Percentiles rank a stretch among this genome's conserved stretches.
Evolutionary conservation across 2,797 vertebrate genomes (phyloP).

Genomic region (Australoheros facetus): DNA sequence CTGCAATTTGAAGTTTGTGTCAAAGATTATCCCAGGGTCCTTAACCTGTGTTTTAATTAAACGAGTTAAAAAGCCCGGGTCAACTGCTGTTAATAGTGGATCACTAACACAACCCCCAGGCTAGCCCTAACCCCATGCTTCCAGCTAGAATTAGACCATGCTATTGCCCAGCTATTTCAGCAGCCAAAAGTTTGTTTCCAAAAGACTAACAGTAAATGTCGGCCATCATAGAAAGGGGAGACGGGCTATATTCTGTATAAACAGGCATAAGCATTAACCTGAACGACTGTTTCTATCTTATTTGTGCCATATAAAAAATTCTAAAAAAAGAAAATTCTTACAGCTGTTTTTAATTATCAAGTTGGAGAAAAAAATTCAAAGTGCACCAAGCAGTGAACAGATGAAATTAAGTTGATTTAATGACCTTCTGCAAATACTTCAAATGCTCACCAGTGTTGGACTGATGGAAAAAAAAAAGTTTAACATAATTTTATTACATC

Average conservation of each 20-base stretch:
- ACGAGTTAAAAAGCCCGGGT: not conserved
- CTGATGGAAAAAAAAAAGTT: not conserved
- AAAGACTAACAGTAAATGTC: not conserved
- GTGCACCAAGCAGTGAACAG: not conserved
- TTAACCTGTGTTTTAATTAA: not conserved
- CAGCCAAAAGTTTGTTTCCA: not conserved
- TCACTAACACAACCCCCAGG: not conserved
- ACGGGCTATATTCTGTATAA: not conserved
- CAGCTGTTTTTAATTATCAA: not conserved
- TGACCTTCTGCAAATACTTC: conserved; percentile 20
- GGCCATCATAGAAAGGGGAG: not conserved
- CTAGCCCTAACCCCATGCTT: not conserved
- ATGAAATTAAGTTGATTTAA: not conserved
- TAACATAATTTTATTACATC: not conserved
- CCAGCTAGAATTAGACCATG: not conserved
- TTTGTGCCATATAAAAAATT: not conserved
- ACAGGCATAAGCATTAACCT: not conserved
- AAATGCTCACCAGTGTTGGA: conserved; percentile 21
- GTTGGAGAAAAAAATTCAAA: not conserved
- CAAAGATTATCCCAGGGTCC: not conserved
- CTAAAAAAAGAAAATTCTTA: not conserved
- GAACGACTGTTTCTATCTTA: not conserved
- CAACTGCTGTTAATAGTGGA: no score
- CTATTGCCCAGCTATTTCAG: not conserved
- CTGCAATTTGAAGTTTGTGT: not conserved